Conservation (phyloP, 1,140 invertebrate species). For the Ctenoplectra terminalis region DNA sequence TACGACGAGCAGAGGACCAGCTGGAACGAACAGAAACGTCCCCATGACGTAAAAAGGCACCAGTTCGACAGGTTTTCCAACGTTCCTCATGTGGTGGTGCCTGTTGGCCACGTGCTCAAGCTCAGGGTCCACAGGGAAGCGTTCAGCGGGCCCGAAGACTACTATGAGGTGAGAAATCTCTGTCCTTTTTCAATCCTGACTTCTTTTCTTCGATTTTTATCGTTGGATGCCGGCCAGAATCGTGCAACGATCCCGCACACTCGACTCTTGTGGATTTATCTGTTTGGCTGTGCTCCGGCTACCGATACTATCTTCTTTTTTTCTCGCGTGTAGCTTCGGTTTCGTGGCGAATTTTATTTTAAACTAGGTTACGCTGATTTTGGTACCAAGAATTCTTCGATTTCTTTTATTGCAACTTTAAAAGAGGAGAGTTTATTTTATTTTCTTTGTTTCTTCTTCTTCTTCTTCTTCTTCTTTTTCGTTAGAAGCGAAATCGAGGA, state of each 20-base stretch:
- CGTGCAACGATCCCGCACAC: neutral
- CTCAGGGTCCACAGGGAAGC: conserved; percentile 81
- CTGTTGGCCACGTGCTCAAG: conserved; percentile 81
- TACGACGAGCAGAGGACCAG: conserved; percentile 29
- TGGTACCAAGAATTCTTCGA: neutral
- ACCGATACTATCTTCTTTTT: neutral
- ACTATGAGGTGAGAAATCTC: conserved; percentile 78
- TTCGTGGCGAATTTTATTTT: neutral
- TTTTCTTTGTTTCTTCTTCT: no score
- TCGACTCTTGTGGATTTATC: neutral
- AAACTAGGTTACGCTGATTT: neutral
- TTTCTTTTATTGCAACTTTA: neutral
- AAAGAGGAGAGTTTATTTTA: neutral
- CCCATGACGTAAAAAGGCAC: conserved; percentile 27
- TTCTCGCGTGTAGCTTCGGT: neutral
- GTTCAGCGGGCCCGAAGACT: conserved; percentile 79
- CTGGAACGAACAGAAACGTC: conserved; percentile 40
- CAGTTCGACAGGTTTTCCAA: conserved; percentile 77
- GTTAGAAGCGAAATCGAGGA: neutral
- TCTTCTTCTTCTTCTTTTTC: no score
- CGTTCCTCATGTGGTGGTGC: conserved; percentile 77
- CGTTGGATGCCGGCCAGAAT: conserved; percentile 5
- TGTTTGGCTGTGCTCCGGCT: no score
- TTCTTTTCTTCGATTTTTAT: no score
- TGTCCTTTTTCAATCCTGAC: neutral